Base-by-base conservation (phyloP, 2,888 invertebrate species). In the Orthosia cruda region DNA sequence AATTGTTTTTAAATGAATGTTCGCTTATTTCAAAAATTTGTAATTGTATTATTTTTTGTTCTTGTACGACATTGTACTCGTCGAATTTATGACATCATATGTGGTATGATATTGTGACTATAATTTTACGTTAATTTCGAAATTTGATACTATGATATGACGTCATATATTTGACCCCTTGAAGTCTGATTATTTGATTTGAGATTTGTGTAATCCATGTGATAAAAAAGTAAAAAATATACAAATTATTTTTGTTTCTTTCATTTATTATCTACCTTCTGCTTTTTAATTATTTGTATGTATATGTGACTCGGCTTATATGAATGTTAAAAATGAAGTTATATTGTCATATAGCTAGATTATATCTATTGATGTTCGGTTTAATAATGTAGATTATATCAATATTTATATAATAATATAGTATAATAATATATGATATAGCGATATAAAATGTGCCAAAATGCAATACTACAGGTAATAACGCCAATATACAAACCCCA, bases 171-270 rank as follows among this genome's bases (percentile, higher is more conserved):
- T 80, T 71, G 81, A 78, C 78, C 71, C 58, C 88, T 90, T 81
- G 84, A 93, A 94, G 94, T 95, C 92, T 94, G 93, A 95, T 89
- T 92, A 91, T 86, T 77, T 91, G 89, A 91, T 93, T 93, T 92
- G 93, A 94, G 91, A 94, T 94, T 94, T 93, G 88, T 96, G 94
- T 95, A 95, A 92, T 94, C 91, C 89, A 91, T 91, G 91, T 91
- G 91, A 94, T 96, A 95, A 94, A 93, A 92, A 94, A 95, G 94
- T 94, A 95, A 95, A 95, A 93, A 89, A 89, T 93, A 93, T 92
- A 88, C 59, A 92, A 94, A 92, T 88, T 85, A 90, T 90, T 91
- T 92, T 88, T 75, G 82, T 93, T 93, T 95, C 90, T 95, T 94
- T 94, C 88, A 94, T 95, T 93, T 92, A 88, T 85, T 70, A 52